A percentile compares a stretch with the other conserved stretches of the same genome.
phyloP scores from a whole-genome alignment of 2,888 invertebrate genomes.

The Dascillus cervinus region DNA sequence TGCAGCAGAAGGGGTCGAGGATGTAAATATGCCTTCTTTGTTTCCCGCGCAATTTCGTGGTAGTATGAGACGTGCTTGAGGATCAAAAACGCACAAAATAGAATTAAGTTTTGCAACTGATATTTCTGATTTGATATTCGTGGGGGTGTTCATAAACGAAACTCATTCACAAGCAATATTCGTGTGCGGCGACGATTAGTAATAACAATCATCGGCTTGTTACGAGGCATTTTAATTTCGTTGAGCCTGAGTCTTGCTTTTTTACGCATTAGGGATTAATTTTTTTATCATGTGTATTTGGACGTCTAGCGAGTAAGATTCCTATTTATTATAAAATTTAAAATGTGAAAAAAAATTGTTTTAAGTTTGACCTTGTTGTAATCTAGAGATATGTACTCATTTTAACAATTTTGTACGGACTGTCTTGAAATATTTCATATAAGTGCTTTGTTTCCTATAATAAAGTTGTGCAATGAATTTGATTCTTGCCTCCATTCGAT shows the following conservation, averaged over 20 bases:
- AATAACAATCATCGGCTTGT: too few species aligned
- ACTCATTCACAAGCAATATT: background rate
- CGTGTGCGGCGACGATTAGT: too few species aligned
- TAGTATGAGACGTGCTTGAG: background rate
- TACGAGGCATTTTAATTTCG: too few species aligned
- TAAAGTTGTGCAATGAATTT: conserved; percentile 6
- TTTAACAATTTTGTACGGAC: conserved; percentile 17
- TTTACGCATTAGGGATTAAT: too few species aligned
- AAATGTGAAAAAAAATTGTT: background rate
- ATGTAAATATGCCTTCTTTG: conserved; percentile 62
- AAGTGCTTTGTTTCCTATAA: conserved; percentile 13
- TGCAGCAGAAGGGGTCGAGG: conserved; percentile 90
- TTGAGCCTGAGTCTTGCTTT: too few species aligned
- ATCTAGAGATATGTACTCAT: too few species aligned
- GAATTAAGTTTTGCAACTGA: background rate
- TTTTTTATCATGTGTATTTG: background rate
- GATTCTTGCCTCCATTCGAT: too few species aligned
- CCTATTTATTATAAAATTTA: background rate
- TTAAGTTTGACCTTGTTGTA: background rate
- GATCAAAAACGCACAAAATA: background rate
- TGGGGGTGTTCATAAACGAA: background rate
- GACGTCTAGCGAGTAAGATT: background rate
- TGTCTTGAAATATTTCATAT: conserved; percentile 10
- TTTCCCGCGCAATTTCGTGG: too few species aligned
- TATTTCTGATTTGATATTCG: background rate